Percentiles rank a stretch among this genome's conserved stretches.
phyloP scores from a whole-genome alignment of 2,888 invertebrate genomes.

The Hirtodrosophila cameraria region DNA sequence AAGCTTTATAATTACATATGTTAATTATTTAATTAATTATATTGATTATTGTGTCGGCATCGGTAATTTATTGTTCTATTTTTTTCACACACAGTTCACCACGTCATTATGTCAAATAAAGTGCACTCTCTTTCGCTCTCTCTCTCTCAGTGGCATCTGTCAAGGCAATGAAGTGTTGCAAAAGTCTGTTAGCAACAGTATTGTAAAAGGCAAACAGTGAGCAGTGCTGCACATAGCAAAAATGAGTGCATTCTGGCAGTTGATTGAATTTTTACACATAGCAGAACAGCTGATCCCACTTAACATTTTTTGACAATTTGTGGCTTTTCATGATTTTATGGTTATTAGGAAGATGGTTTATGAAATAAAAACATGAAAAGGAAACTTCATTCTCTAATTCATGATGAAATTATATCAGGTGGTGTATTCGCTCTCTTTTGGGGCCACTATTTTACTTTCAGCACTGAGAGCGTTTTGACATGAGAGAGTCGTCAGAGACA shows the following conservation, averaged over 20 bases:
- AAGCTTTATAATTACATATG: constrained; percentile 24
- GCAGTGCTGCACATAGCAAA: constrained; percentile 3
- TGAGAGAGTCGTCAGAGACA: no score
- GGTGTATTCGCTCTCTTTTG: no score
- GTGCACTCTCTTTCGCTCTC: constrained; percentile 32
- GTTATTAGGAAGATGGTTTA: no score
- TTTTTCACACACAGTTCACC: constrained; percentile 70
- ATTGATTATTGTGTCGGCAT: constrained; percentile 50
- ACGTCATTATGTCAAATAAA: constrained; percentile 69
- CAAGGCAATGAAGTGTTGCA: constrained; percentile 28
- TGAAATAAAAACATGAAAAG: no score
- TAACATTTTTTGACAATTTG: no score
- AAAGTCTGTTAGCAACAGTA: neutral
- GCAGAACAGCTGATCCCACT: no score
- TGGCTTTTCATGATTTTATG: no score
- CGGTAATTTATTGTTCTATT: constrained; percentile 75
- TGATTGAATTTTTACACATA: no score
- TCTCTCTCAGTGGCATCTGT: constrained; percentile 36
- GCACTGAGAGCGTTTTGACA: no score
- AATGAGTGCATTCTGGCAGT: constrained; percentile 3
- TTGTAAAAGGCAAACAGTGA: neutral
- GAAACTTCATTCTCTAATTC: no score
- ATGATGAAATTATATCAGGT: no score
- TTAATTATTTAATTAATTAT: constrained; percentile 43
- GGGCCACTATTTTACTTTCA: no score